A percentile compares a stretch with the other conserved stretches of the same genome.
These are phyloP conservation scores for Copidosoma floridanum DNA, from an alignment of 1,140 invertebrate species.

Conservation along the genomic window DNA sequence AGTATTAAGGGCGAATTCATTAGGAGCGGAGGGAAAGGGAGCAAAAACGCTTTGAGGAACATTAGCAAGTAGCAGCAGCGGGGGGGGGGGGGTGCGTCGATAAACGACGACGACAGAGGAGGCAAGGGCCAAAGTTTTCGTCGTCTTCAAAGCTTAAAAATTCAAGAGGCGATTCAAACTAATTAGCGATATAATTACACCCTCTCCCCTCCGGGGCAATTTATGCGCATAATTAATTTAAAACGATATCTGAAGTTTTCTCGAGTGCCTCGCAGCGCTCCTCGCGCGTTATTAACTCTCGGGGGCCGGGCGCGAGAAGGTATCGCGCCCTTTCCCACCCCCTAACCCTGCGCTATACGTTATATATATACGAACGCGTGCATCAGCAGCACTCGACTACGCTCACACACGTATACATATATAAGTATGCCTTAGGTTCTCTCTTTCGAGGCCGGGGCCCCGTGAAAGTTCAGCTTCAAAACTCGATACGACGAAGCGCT, in stretches of 20 bases:
- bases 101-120: not conserved
- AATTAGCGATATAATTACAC: constrained; percentile 28
- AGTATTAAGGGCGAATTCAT: no score
- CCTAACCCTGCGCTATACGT: no score
- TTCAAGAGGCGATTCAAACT: constrained; percentile 26
- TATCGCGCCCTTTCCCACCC: not conserved
- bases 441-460: no score
- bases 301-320: not conserved
- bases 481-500: constrained; percentile 14
- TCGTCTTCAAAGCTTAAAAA: constrained; percentile 21
- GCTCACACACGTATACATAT: no score
- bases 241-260: constrained; percentile 27
- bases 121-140: not conserved
- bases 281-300: constrained; percentile 24
- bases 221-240: constrained; percentile 29
- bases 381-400: no score
- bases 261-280: constrained; percentile 18
- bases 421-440: no score
- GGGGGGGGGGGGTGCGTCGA: not conserved
- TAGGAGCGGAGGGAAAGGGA: no score
- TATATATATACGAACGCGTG: no score
- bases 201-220: constrained; percentile 13
- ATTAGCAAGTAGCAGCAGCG: not conserved
- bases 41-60: no score
- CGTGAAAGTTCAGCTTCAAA: constrained; percentile 7